Evolutionary conservation across 2,113 vertebrate species (phyloP).

Genomic region (Xenotilapia flavipinnis): DNA sequence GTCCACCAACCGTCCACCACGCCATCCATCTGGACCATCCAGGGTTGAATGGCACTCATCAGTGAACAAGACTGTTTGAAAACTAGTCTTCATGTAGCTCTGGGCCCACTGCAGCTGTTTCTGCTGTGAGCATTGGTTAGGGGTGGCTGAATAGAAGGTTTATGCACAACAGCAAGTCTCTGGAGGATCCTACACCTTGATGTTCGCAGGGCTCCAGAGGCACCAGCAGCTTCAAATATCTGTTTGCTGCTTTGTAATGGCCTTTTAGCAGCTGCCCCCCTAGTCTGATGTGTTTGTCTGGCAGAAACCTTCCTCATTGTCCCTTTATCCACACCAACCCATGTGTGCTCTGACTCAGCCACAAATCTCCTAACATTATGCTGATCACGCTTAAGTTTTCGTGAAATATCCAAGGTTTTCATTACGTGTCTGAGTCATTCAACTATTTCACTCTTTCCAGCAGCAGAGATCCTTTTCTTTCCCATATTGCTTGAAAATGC

Average conservation of each 20-base stretch:
- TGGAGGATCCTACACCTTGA: too few species aligned
- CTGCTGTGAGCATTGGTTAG: background rate
- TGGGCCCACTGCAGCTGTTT: background rate
- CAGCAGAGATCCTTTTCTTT: background rate
- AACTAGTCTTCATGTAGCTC: background rate
- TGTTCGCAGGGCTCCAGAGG: fast-evolving
- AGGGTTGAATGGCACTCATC: too few species aligned
- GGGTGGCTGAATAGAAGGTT: fast-evolving
- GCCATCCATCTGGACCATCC: too few species aligned
- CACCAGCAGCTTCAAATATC: too few species aligned
- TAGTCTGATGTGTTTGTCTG: background rate
- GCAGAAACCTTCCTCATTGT: background rate
- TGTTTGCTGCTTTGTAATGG: too few species aligned
- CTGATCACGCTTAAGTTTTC: fast-evolving
- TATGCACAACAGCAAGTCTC: too few species aligned
- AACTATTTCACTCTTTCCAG: background rate
- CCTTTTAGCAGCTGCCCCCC: background rate
- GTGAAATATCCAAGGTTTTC: fast-evolving
- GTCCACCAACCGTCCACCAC: background rate
- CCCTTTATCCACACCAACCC: background rate
- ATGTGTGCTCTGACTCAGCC: background rate
- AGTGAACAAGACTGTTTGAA: too few species aligned
- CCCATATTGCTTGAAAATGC: background rate
- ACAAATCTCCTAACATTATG: background rate
- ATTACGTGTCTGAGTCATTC: fast-evolving